Percentiles rank a stretch among this genome's conserved stretches.
Evolutionary conservation across 37 sponge, comb jelly and placozoan species (phyloP).

Genomic region (Oscarella lobularis): DNA sequence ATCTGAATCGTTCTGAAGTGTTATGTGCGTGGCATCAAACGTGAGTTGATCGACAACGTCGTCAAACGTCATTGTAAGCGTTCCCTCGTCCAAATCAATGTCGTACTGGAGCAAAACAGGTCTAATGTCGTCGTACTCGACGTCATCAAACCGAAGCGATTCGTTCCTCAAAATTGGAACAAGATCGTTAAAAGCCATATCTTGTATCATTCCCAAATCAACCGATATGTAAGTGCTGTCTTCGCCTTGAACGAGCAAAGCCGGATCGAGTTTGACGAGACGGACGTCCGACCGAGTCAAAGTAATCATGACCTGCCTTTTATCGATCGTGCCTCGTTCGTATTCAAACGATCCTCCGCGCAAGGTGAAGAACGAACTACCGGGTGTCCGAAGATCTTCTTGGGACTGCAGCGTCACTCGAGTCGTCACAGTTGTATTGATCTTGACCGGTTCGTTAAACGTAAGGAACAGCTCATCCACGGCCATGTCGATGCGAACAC

Average conservation of each 20-base stretch:
- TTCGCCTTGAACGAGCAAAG: not conserved
- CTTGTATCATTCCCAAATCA: not conserved
- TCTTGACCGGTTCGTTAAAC: slow-evolving; percentile 73
- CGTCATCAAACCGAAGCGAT: not conserved
- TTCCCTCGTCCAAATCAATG: slow-evolving; percentile 65
- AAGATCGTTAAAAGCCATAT: not conserved
- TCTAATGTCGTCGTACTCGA: not conserved
- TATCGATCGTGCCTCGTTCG: slow-evolving; percentile 4
- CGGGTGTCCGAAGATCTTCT: not conserved
- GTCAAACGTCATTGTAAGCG: slow-evolving; percentile 62
- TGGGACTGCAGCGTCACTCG: slow-evolving; percentile 42
- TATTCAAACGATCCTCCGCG: not conserved
- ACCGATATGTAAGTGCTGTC: not conserved
- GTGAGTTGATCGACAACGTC: slow-evolving; percentile 27
- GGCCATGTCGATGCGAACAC: slow-evolving; percentile 49
- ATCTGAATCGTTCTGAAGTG: slow-evolving; percentile 13
- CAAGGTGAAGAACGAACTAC: not conserved
- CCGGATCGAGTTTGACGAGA: not conserved
- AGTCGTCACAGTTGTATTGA: slow-evolving; percentile 31
- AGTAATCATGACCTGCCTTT: not conserved
- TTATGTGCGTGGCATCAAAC: slow-evolving; percentile 22
- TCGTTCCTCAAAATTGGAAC: not conserved
- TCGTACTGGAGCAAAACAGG: slow-evolving; percentile 32
- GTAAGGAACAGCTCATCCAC: slow-evolving; percentile 40
- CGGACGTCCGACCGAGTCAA: not conserved